Evolutionary conservation across 2,888 invertebrate genomes (phyloP), one percentile per base, ranked within the genome.

Genomic region (Rotaria macrura): DNA sequence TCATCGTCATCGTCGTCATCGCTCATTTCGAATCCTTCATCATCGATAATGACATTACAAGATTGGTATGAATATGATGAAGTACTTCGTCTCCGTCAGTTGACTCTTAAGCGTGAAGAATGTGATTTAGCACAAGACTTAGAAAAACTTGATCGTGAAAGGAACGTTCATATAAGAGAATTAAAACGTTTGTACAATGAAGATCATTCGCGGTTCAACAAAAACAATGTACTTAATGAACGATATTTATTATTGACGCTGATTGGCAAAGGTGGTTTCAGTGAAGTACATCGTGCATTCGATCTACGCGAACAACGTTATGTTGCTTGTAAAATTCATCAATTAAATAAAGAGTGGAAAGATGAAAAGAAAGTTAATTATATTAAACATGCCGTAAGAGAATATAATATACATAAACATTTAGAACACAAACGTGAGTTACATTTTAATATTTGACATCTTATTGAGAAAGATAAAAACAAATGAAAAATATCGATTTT

Each of bases 281-380:
- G 91, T 89, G 91, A 91, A 87, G 91, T 91, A 40, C 90, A 91
- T 87, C 91, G 91, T 93, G 99, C 98, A 88, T 99, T 98, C 92
- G 99, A 99, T 92, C 93, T 99, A 90, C 96, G 97, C 91, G 98
- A 99, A 92, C 97, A 99, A 92, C 94, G 98, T 89, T 99, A 98
- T 92, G 99, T 99, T 87, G 99, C 99, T 88, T 99, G 99, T 92
- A 99, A 99, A 93, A 99, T 99, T 90, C 99, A 99, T 92, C 98
- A 99, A 93, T 93, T 99, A 89, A 99, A 99, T 92, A 97, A 98
- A 93, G 99, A 99, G 93, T 99, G 99, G 99, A 99, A 99, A 92
- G 99, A 99, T 92, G 99, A 99, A 92, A 99, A 99, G 92, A 99
- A 99, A 93, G 99, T 98, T 92, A 99, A 99, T 93, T 99, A 99